Percentiles rank a stretch among this genome's conserved stretches.
Evolutionary conservation across 2,797 vertebrate genomes (phyloP).

Genomic region (Hydrophis major): DNA sequence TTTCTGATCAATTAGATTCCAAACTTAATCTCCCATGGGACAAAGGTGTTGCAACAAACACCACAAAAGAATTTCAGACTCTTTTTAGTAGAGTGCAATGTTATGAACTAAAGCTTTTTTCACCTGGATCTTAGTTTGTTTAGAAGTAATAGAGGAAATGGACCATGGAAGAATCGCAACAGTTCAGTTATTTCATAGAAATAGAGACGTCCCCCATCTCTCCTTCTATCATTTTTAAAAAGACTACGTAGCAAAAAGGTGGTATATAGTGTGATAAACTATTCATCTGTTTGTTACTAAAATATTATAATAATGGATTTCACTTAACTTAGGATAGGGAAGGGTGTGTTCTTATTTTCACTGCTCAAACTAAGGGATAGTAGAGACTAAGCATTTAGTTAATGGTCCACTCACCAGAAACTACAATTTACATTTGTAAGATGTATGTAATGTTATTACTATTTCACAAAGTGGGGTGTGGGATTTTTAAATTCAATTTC

Average conservation of each 20-base stretch:
- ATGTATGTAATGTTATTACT: not conserved
- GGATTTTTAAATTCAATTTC: not conserved
- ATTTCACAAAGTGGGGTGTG: not conserved
- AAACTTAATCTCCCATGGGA: not conserved
- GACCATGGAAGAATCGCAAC: not conserved
- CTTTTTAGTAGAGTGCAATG: not conserved
- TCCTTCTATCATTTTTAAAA: not conserved
- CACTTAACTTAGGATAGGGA: not conserved
- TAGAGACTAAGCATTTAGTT: not conserved
- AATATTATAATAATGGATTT: not conserved
- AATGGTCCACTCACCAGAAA: not conserved
- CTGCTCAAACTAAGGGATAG: not conserved
- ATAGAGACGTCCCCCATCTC: not conserved
- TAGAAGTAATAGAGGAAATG: not conserved
- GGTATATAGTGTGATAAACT: not conserved
- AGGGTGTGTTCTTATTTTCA: not conserved
- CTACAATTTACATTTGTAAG: not conserved
- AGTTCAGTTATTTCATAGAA: not conserved
- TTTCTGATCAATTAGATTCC: not conserved
- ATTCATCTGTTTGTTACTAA: not conserved
- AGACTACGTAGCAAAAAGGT: not conserved
- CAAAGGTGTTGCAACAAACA: not conserved
- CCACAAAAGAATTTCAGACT: not conserved
- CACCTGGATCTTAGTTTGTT: not conserved
- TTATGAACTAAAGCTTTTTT: not conserved